These are phyloP conservation scores for Oreochromis niloticus DNA, from an alignment of 2,113 vertebrate genomes.

Conservation along the genomic window DNA sequence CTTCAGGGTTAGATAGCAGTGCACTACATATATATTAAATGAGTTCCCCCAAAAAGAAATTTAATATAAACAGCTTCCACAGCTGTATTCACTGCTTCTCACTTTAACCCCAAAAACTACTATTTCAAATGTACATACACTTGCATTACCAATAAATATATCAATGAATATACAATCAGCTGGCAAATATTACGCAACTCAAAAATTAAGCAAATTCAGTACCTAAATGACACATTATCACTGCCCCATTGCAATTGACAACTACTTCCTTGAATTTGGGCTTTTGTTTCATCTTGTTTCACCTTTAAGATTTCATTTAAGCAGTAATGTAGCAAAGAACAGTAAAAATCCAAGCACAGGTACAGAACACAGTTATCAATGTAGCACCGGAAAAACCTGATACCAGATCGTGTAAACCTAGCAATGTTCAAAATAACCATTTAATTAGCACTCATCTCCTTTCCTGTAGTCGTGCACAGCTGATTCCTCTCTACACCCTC, in stretches of 20 bases:
- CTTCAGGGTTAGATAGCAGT: background rate
- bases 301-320: background rate
- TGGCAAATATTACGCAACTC: background rate
- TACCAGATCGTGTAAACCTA: background rate
- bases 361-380: background rate
- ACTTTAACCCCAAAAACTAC: background rate
- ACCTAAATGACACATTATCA: background rate
- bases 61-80: background rate
- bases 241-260: background rate
- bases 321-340: too few relatives aligned
- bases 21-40: background rate
- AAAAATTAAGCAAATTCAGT: background rate
- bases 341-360: too few relatives aligned
- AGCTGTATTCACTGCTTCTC: background rate
- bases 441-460: background rate
- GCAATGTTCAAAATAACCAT: background rate
- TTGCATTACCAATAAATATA: background rate
- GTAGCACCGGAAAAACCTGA: background rate
- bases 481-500: background rate
- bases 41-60: background rate
- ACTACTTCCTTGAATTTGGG: background rate
- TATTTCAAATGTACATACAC: rapidly evolving
- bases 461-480: background rate
- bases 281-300: background rate
- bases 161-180: background rate